Evolutionary conservation across 2,113 vertebrate genomes (phyloP).

Genomic region (Spea bombifrons): DNA sequence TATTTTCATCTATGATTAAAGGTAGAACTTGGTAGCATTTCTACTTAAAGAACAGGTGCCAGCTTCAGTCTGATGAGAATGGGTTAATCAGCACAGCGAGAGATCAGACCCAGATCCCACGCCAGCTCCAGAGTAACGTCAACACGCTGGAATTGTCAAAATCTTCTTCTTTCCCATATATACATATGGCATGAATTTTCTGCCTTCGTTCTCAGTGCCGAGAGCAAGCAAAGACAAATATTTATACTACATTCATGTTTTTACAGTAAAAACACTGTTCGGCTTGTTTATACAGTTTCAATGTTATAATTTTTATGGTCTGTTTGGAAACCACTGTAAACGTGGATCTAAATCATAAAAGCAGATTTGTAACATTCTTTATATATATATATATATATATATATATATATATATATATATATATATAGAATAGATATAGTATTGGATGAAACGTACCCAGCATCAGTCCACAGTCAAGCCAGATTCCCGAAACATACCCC

Average conservation of each 20-base stretch:
- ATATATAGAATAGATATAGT: conserved; percentile 49
- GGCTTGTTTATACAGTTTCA: conserved; percentile 85
- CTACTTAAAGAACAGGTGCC: not conserved
- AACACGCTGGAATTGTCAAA: conserved; percentile 58
- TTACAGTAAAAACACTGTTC: conserved; percentile 81
- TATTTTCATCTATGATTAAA: too few species aligned
- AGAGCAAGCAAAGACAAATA: conserved; percentile 76
- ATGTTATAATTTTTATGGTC: conserved; percentile 79
- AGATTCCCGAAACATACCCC: conserved; percentile 35
- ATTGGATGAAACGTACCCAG: conserved; percentile 32
- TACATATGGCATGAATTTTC: conserved; percentile 78
- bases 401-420: conserved; percentile 1
- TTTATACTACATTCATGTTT: conserved; percentile 78
- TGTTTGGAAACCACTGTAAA: conserved; percentile 81
- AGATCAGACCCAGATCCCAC: conserved; percentile 55
- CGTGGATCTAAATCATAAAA: conserved; percentile 69
- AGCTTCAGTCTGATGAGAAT: not conserved
- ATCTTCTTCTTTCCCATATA: conserved; percentile 53
- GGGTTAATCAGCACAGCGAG: conserved; percentile 35
- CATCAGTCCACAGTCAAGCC: conserved; percentile 32
- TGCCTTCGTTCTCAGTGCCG: conserved; percentile 72
- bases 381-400: conserved; percentile 10
- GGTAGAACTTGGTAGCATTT: not conserved
- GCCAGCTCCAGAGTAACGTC: conserved; percentile 50
- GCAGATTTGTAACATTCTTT: conserved; percentile 70